phyloP scores from a whole-genome alignment of 2,888 invertebrate species.

The Pocota personata region DNA sequence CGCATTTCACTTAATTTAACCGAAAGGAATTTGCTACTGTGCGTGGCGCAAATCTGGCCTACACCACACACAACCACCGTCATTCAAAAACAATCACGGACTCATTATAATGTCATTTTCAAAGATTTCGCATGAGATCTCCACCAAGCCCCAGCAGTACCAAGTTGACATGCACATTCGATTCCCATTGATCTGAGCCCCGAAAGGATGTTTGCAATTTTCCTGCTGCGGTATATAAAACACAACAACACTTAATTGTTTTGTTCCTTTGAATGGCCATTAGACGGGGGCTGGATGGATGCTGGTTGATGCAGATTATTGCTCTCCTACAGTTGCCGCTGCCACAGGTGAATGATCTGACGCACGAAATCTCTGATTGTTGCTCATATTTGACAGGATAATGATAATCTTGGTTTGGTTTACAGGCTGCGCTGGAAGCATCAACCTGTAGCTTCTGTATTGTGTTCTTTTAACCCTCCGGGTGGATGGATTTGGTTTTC shows the following conservation, averaged over 20 bases:
- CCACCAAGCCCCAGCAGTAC: neutral
- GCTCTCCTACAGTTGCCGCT: neutral
- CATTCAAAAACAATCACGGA: slow-evolving; percentile 51
- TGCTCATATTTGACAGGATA: slow-evolving; percentile 72
- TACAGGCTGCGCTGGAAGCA: slow-evolving; percentile 39
- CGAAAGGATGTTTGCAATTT: slow-evolving; percentile 72
- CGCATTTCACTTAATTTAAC: slow-evolving; percentile 61
- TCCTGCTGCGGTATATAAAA: slow-evolving; percentile 42
- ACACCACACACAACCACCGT: neutral
- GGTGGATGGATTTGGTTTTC: slow-evolving; percentile 56
- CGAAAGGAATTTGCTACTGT: slow-evolving; percentile 69
- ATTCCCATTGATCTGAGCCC: slow-evolving; percentile 59
- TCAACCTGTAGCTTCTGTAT: slow-evolving; percentile 62
- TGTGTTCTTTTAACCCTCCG: neutral
- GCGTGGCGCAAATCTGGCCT: slow-evolving; percentile 25
- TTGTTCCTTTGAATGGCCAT: slow-evolving; percentile 64
- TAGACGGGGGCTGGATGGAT: slow-evolving; percentile 45
- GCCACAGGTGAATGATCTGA: slow-evolving; percentile 71
- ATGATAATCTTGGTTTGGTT: slow-evolving; percentile 60
- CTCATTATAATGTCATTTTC: slow-evolving; percentile 70
- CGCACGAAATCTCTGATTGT: slow-evolving; percentile 71
- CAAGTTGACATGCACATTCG: slow-evolving; percentile 47
- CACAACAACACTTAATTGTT: slow-evolving; percentile 56
- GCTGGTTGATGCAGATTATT: neutral
- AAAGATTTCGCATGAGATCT: slow-evolving; percentile 66